phyloP scores from a whole-genome alignment of 1,140 invertebrate species.

The Cyphomyrmex costatus region DNA sequence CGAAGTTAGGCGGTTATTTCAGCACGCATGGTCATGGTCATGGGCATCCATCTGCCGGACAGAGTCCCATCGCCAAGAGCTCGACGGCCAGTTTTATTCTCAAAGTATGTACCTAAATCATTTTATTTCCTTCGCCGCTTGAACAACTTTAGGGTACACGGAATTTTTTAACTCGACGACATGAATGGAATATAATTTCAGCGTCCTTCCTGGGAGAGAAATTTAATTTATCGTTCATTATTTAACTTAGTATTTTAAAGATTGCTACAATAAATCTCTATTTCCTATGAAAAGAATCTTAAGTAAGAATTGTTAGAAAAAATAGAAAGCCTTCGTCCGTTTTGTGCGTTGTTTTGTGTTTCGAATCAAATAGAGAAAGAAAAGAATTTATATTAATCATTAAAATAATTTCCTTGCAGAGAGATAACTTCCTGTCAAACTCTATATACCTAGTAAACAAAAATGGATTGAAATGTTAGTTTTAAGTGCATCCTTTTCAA shows the following conservation, averaged over 20 bases:
- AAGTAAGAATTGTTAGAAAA: background rate
- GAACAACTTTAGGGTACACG: background rate
- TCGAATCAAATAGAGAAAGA: no score
- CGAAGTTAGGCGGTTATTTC: conserved; percentile 93
- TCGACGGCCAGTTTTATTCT: conserved; percentile 81
- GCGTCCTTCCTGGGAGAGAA: background rate
- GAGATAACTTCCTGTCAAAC: no score
- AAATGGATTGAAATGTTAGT: no score
- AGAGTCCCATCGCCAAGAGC: conserved; percentile 80
- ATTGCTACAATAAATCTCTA: background rate
- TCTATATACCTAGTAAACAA: no score
- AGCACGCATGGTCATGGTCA: conserved; percentile 84
- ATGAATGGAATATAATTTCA: background rate
- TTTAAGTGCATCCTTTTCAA: no score
- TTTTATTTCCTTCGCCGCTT: background rate
- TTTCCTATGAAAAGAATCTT: background rate
- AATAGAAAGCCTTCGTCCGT: no score
- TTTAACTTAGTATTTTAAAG: background rate
- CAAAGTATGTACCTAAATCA: conserved; percentile 78
- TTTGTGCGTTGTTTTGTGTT: no score
- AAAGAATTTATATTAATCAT: no score
- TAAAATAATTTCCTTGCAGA: no score
- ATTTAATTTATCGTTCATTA: background rate
- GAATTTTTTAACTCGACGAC: background rate
- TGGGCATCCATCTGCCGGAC: conserved; percentile 73